Conservation (phyloP, 2,888 invertebrate genomes). For the Vesta saturnalis region DNA sequence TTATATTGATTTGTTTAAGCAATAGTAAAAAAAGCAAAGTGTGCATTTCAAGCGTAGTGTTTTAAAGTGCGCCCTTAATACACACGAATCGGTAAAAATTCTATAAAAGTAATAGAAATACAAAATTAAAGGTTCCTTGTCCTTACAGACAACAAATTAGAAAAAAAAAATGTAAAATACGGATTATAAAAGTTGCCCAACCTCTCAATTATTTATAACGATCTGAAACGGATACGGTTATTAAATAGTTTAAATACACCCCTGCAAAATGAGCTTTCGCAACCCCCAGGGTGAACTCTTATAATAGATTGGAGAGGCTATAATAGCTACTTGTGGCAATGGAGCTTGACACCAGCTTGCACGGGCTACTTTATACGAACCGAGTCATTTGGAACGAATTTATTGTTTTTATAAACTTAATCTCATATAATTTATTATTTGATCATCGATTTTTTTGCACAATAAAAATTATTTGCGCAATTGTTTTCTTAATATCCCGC, state of each 20-base stretch:
- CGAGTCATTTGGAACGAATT: slow-evolving; percentile 27
- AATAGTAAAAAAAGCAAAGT: no score
- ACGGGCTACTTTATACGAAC: slow-evolving; percentile 45
- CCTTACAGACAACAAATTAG: no score
- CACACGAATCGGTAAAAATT: neutral
- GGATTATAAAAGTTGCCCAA: neutral
- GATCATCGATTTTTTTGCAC: neutral
- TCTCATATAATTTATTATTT: neutral
- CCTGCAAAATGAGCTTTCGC: slow-evolving; percentile 41
- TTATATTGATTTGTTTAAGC: no score
- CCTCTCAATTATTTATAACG: slow-evolving; percentile 1
- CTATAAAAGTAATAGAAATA: no score
- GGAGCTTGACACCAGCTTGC: slow-evolving; percentile 56
- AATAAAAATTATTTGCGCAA: neutral
- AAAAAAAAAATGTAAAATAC: neutral
- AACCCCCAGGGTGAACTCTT: slow-evolving; percentile 41
- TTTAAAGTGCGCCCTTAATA: no score
- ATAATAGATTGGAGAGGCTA: slow-evolving; percentile 51
- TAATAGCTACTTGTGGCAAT: slow-evolving; percentile 55
- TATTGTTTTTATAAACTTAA: neutral
- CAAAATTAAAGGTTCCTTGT: no score
- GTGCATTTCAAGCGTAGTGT: no score
- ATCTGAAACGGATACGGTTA: neutral
- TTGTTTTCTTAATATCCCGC: neutral
- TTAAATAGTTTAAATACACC: slow-evolving; percentile 30